These are phyloP conservation scores for Lethenteron camtschaticum DNA, from an alignment of 2,113 vertebrate genomes.

Conservation along the genomic window DNA sequence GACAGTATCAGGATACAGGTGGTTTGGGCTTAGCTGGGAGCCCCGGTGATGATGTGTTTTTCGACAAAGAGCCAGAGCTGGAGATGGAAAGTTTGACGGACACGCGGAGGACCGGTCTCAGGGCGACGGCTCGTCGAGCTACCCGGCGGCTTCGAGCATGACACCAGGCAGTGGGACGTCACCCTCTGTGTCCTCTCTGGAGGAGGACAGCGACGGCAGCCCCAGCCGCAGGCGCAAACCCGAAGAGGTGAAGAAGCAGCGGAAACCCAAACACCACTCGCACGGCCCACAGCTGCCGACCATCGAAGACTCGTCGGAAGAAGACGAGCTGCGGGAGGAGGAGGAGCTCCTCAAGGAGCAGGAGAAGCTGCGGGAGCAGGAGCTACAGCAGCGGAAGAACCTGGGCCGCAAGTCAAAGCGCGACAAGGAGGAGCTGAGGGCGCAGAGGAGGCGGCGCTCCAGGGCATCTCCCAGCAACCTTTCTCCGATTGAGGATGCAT, in stretches of 20 bases:
- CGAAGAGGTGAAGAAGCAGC: conserved; percentile 87
- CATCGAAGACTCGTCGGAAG: conserved; percentile 90
- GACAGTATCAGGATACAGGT: too few relatives aligned
- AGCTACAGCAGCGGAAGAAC: conserved; percentile 86
- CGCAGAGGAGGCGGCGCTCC: conserved; percentile 79
- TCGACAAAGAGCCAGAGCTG: conserved; percentile 68
- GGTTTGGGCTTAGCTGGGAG: neutral
- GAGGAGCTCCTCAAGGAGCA: conserved; percentile 87
- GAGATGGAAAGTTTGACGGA: conserved; percentile 98
- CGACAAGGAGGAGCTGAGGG: conserved; percentile 85
- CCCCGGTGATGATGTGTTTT: conserved; percentile 2
- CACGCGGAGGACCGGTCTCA: conserved; percentile 81
- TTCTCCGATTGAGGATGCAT: conserved; percentile 88
- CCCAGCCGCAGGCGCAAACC: conserved; percentile 75
- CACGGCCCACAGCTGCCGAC: conserved; percentile 84
- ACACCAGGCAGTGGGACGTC: conserved; percentile 63
- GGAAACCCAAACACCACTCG: conserved; percentile 78
- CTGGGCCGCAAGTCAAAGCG: conserved; percentile 80
- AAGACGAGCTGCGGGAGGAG: conserved; percentile 86
- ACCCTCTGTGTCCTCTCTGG: conserved; percentile 80
- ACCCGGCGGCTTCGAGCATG: conserved; percentile 83
- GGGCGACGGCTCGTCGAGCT: conserved; percentile 80
- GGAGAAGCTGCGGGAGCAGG: conserved; percentile 91
- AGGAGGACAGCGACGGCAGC: conserved; percentile 94
- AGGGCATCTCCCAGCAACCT: conserved; percentile 95